These are phyloP conservation scores for Numenius arquata DNA, from an alignment of 2,113 vertebrate species.

Conservation along the genomic window DNA sequence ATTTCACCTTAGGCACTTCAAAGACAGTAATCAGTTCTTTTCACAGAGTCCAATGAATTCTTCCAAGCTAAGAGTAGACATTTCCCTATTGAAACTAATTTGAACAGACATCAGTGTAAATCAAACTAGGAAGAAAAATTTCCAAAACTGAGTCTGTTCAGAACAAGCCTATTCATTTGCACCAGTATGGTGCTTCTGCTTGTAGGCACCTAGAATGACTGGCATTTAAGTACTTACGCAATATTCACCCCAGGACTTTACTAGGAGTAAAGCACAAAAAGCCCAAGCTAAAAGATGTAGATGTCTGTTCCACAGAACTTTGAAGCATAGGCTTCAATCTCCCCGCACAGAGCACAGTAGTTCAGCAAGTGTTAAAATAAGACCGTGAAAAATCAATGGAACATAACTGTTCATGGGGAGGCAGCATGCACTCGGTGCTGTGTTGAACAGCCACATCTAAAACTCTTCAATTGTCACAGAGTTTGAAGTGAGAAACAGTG, in stretches of 20 bases:
- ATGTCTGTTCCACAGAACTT: not conserved
- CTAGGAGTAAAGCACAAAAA: not conserved
- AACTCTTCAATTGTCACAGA: not conserved
- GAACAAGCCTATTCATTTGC: not conserved
- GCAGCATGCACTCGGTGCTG: not conserved
- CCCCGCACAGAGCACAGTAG: not conserved
- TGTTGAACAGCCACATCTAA: not conserved
- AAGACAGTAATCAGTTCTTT: not conserved
- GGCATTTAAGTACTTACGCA: not conserved
- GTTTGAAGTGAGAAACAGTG: not conserved
- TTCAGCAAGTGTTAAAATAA: not conserved
- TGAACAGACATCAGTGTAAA: not conserved
- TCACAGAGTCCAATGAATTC: not conserved
- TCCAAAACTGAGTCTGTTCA: not conserved
- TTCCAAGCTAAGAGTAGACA: rapidly evolving
- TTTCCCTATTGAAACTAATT: not conserved
- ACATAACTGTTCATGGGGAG: not conserved
- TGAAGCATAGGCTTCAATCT: not conserved
- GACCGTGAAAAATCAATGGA: not conserved
- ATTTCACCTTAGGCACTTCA: not conserved
- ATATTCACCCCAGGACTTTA: not conserved
- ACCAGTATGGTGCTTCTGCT: not conserved
- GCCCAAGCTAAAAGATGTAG: not conserved
- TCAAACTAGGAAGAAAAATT: not conserved
- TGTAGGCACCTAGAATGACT: not conserved